Percentiles rank a stretch among this genome's conserved stretches.
Evolutionary conservation across 2,113 vertebrate species (phyloP).

Genomic region (Nanorana parkeri): DNA sequence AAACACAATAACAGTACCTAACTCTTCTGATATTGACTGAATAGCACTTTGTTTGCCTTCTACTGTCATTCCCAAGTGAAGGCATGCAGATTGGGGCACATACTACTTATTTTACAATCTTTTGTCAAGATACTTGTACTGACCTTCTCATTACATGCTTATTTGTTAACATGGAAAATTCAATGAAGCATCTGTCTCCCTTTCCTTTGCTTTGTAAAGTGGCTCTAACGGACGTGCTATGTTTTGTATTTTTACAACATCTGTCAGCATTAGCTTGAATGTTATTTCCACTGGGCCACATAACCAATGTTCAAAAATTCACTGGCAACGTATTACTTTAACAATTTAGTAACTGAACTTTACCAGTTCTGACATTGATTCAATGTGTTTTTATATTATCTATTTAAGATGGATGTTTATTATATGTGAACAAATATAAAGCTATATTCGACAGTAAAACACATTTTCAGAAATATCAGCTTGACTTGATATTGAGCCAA

Average conservation of each 20-base stretch:
- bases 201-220: background rate
- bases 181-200: background rate
- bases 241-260: constrained; percentile 1
- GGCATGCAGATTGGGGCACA: background rate
- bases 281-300: background rate
- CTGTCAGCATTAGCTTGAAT: constrained; percentile 25
- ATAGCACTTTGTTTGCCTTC: background rate
- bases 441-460: no score
- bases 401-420: no score
- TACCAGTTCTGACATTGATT: no score
- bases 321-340: background rate
- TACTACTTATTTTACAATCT: background rate
- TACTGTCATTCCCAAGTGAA: background rate
- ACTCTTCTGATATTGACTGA: background rate
- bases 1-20: background rate
- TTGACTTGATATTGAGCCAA: no score
- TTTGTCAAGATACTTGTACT: background rate
- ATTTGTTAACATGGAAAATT: constrained; percentile 1
- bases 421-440: no score
- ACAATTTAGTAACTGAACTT: background rate
- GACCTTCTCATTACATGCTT: background rate
- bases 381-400: no score
- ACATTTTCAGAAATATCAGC: no score
- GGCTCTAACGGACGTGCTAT: background rate
- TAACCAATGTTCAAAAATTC: background rate